phyloP scores from a whole-genome alignment of 1,140 invertebrate species.

The Rhynchophorus ferrugineus region DNA sequence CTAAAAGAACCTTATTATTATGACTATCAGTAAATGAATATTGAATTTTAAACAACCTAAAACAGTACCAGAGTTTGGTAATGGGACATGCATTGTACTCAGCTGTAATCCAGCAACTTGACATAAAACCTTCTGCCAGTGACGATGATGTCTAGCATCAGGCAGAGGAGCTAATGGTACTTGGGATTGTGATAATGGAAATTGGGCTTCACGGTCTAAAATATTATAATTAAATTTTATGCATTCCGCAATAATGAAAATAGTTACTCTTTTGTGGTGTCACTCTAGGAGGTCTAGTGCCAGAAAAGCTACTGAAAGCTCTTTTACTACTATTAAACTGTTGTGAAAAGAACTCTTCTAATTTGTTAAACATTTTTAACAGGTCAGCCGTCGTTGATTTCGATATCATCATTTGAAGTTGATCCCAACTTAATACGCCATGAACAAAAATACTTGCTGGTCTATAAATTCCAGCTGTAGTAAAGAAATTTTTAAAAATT shows the following conservation, averaged over 20 bases:
- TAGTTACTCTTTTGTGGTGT: conserved; percentile 39
- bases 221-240: conserved; percentile 3
- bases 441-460: conserved; percentile 89
- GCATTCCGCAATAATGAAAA: too few species aligned
- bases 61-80: conserved; percentile 68
- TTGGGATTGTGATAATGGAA: conserved; percentile 8
- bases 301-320: conserved; percentile 58
- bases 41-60: conserved; percentile 39
- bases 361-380: conserved; percentile 91
- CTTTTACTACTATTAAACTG: conserved; percentile 90
- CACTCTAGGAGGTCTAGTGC: conserved; percentile 27
- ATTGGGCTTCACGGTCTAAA: conserved; percentile 14
- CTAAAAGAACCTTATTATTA: too few species aligned
- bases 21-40: background rate
- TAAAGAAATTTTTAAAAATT: conserved; percentile 14
- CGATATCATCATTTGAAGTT: conserved; percentile 91
- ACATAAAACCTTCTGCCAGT: conserved; percentile 79
- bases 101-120: conserved; percentile 69
- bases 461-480: conserved; percentile 51
- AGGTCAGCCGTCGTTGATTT: conserved; percentile 94
- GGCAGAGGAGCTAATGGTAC: conserved; percentile 33
- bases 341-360: conserved; percentile 95
- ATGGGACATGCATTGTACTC: conserved; percentile 57
- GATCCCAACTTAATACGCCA: conserved; percentile 88
- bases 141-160: conserved; percentile 75